Evolutionary conservation across 2,797 vertebrate species (phyloP).

Genomic region (Siniperca scherzeri): DNA sequence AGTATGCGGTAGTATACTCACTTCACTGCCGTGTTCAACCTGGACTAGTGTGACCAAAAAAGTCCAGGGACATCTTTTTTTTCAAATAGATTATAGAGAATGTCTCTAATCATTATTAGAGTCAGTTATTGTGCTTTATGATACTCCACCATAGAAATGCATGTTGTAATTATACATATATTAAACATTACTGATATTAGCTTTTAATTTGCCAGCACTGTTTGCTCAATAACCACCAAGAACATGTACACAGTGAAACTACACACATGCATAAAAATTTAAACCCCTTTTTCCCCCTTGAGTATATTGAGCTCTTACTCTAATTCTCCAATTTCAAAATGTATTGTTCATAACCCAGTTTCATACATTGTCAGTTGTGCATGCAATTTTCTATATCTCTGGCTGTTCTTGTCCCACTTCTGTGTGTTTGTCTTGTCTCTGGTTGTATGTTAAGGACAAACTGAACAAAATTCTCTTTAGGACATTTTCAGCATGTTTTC

Average conservation of each 20-base stretch:
- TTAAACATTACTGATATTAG: not conserved
- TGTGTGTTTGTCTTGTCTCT: not conserved
- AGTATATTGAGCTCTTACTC: constrained; percentile 23
- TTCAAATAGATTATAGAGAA: not conserved
- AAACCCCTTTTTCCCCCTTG: not conserved
- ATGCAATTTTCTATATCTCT: not conserved
- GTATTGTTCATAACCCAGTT: constrained; percentile 27
- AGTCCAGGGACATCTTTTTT: not conserved
- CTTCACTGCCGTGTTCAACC: not conserved
- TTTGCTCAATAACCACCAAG: not conserved
- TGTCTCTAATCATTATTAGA: not conserved
- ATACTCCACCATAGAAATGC: not conserved
- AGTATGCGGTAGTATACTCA: not conserved
- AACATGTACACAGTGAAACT: not conserved
- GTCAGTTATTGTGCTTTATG: not conserved
- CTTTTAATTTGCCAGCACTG: not conserved
- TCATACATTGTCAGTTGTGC: constrained; percentile 12
- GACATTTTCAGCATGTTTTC: not conserved
- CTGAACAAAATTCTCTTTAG: not conserved
- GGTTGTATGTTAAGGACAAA: not conserved
- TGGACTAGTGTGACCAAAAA: not conserved
- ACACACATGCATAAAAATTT: constrained; percentile 2
- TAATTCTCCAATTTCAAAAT: constrained; percentile 29
- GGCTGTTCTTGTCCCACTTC: not conserved
- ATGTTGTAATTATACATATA: not conserved